Conservation (phyloP, 2,113 vertebrate species). For the Pungitius pungitius region DNA sequence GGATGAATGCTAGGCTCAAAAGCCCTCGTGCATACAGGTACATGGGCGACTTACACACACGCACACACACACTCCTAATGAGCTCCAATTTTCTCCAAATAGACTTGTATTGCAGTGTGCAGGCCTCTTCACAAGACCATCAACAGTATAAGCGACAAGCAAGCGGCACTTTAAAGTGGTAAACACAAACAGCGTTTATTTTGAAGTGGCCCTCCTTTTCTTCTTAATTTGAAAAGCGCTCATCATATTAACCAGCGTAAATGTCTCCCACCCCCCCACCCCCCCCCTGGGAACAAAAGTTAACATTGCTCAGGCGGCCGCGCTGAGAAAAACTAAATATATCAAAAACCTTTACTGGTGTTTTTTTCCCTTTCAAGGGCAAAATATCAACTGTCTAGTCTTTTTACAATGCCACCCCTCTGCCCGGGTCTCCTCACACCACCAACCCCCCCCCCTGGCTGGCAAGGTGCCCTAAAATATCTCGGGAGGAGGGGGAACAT, state of each 20-base stretch:
- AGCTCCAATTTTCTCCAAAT: constrained; percentile 63
- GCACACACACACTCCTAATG: constrained; percentile 46
- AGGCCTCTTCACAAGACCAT: constrained; percentile 35
- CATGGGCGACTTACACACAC: constrained; percentile 18
- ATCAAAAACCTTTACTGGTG: constrained; percentile 50
- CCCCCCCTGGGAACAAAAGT: constrained; percentile 29
- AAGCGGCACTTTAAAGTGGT: constrained; percentile 59
- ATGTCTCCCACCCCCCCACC: constrained; percentile 27
- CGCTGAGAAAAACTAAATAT: constrained; percentile 25
- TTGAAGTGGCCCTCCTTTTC: constrained; percentile 42
- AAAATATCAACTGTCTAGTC: constrained; percentile 56
- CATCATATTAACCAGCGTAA: constrained; percentile 42
- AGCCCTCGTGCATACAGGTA: constrained; percentile 42
- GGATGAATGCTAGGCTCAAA: constrained; percentile 59
- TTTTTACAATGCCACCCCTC: constrained; percentile 42
- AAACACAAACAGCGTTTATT: constrained; percentile 63
- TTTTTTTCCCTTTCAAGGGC: constrained; percentile 61
- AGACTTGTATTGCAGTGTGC: constrained; percentile 44
- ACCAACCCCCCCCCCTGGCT: constrained; percentile 4
- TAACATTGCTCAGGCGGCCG: constrained; percentile 37
- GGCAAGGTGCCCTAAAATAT: constrained; percentile 54
- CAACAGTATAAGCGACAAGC: constrained; percentile 43
- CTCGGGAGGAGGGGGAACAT: constrained; percentile 52
- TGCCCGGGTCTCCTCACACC: constrained; percentile 3
- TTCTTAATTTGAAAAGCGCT: constrained; percentile 53